These are phyloP conservation scores for Polyodon spathula DNA, from an alignment of 2,113 vertebrate species.

Conservation along the genomic window DNA sequence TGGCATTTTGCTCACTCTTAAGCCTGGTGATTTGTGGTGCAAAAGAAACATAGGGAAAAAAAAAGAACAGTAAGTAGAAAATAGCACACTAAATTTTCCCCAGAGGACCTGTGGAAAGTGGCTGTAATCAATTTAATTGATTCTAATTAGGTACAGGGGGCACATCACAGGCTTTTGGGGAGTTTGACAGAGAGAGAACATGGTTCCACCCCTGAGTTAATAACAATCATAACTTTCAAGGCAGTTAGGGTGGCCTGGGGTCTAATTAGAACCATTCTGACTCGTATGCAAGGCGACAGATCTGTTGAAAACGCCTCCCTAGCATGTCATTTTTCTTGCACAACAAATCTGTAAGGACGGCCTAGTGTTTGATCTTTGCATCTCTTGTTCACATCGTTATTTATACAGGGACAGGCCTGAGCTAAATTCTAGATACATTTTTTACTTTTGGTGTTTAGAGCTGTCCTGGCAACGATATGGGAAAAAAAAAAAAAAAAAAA, in stretches of 20 bases:
- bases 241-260: slow-evolving; percentile 30
- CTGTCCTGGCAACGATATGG: too few species aligned
- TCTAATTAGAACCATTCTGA: slow-evolving; percentile 51
- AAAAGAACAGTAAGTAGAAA: slow-evolving; percentile 26
- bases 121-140: slow-evolving; percentile 56
- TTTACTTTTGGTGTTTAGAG: too few species aligned
- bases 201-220: slow-evolving; percentile 36
- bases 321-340: slow-evolving; percentile 39
- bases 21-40: slow-evolving; percentile 17
- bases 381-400: too few species aligned
- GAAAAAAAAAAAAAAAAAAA: slow-evolving; percentile 18
- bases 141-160: slow-evolving; percentile 52
- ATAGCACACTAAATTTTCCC: slow-evolving; percentile 37
- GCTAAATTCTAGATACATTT: too few species aligned
- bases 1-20: slow-evolving; percentile 9
- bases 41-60: slow-evolving; percentile 31
- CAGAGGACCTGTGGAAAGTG: slow-evolving; percentile 44
- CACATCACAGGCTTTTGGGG: slow-evolving; percentile 27
- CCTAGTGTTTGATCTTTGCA: too few species aligned
- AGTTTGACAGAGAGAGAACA: slow-evolving; percentile 22
- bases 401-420: too few species aligned
- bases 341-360: slow-evolving; percentile 49
- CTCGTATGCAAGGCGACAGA: slow-evolving; percentile 42
- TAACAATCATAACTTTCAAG: slow-evolving; percentile 41
- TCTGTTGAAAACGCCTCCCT: slow-evolving; percentile 44